Evolutionary conservation across 1,140 invertebrate species (phyloP).

Genomic region (Spodoptera litura): DNA sequence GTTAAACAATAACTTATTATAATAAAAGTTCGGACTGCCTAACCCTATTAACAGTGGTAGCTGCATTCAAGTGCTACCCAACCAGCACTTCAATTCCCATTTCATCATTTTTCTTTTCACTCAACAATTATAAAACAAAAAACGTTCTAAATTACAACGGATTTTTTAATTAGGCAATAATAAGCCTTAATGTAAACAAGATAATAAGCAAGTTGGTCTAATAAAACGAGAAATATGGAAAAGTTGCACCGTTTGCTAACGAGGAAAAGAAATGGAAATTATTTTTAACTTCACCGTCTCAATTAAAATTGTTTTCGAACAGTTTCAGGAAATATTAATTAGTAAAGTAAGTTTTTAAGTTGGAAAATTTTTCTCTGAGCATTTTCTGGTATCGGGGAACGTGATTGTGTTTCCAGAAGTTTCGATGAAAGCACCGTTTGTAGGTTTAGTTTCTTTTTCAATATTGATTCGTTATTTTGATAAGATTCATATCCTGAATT

Average conservation of each 20-base stretch:
- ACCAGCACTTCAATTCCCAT: too few species aligned
- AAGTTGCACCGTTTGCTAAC: slow-evolving; percentile 27
- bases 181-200: background rate
- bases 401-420: background rate
- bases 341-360: slow-evolving; percentile 33
- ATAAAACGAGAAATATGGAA: background rate
- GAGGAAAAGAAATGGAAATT: slow-evolving; percentile 37
- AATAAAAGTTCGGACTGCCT: too few species aligned
- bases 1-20: too few species aligned
- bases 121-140: background rate
- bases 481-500: too few species aligned
- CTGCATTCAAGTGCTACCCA: too few species aligned
- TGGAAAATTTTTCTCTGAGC: background rate
- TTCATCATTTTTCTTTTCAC: background rate
- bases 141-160: background rate
- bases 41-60: too few species aligned
- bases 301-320: slow-evolving; percentile 45
- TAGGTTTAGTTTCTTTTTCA: background rate
- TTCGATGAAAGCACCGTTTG: background rate
- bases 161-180: slow-evolving; percentile 3
- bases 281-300: slow-evolving; percentile 36
- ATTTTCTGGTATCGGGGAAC: background rate
- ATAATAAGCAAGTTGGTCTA: slow-evolving; percentile 5
- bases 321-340: slow-evolving; percentile 46
- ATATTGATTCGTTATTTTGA: background rate